phyloP scores from a whole-genome alignment of 2,888 invertebrate species.

The Andrena flavipes region DNA sequence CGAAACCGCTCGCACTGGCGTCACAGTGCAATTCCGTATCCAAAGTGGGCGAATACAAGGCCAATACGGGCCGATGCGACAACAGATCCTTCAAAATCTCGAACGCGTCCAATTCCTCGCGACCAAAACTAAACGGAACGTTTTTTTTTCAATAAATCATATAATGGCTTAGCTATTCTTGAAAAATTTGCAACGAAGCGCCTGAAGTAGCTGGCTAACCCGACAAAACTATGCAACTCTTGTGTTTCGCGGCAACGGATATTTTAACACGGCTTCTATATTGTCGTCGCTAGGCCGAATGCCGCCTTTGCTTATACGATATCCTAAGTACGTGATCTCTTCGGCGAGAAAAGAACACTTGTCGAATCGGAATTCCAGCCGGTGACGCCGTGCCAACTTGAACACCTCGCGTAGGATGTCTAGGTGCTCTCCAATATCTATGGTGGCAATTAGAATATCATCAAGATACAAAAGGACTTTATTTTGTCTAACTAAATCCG shows the following conservation, averaged over 20 bases:
- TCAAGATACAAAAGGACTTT: conserved; percentile 7
- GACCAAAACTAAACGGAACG: conserved; percentile 18
- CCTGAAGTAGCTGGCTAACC: conserved; percentile 61
- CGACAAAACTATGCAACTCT: conserved; percentile 53
- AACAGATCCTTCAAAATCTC: no score
- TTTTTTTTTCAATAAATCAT: conserved; percentile 35
- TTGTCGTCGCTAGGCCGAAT: background rate
- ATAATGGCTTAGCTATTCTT: conserved; percentile 25
- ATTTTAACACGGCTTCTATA: no score
- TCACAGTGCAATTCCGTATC: conserved; percentile 7
- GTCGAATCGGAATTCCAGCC: background rate
- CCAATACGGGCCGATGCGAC: no score
- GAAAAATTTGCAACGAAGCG: conserved; percentile 58
- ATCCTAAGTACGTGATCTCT: conserved; percentile 22
- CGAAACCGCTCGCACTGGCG: conserved; percentile 14
- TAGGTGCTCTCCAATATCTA: background rate
- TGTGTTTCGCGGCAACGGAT: conserved; percentile 33
- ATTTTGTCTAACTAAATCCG: background rate
- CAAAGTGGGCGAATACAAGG: background rate
- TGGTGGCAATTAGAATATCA: background rate
- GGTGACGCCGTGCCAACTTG: background rate
- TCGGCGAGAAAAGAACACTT: conserved; percentile 1
- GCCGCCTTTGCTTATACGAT: background rate
- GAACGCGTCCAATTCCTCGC: no score
- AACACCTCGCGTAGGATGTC: background rate